Percentiles rank a stretch among this genome's conserved stretches.
These are phyloP conservation scores for Eupeodes luniger DNA, from an alignment of 2,888 invertebrate species.

Conservation along the genomic window DNA sequence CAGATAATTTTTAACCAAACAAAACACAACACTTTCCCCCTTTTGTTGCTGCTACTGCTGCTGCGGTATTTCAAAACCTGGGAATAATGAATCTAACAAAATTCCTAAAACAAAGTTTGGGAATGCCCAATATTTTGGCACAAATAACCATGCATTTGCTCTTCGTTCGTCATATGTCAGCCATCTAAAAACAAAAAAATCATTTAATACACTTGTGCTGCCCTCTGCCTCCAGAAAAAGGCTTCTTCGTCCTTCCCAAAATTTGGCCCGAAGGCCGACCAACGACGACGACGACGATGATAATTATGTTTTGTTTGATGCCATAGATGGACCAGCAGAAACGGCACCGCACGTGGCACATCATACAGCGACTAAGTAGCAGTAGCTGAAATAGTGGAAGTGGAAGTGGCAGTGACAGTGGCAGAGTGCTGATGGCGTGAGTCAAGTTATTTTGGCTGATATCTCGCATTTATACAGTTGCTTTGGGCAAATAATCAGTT, in stretches of 20 bases:
- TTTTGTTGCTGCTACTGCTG: not conserved
- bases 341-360: conserved; percentile 31
- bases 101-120: conserved; percentile 38
- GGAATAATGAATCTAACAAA: not conserved
- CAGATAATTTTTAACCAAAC: conserved; percentile 32
- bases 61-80: conserved; percentile 39
- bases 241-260: not conserved
- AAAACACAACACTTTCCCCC: conserved; percentile 3
- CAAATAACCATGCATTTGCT: not conserved
- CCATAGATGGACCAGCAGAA: conserved; percentile 48
- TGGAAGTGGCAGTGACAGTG: no score
- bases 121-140: conserved; percentile 51
- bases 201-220: not conserved
- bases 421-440: not conserved
- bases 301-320: conserved; percentile 66
- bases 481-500: conserved; percentile 11
- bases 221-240: not conserved
- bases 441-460: conserved; percentile 24
- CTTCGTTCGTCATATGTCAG: not conserved
- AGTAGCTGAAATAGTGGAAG: not conserved
- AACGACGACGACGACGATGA: not conserved
- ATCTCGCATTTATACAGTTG: not conserved
- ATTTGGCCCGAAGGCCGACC: not conserved
- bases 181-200: not conserved
- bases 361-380: not conserved